Evolutionary conservation across 2,888 invertebrate species (phyloP), one percentile per base, ranked within the genome.

Genomic region (Sympetrum striolatum): DNA sequence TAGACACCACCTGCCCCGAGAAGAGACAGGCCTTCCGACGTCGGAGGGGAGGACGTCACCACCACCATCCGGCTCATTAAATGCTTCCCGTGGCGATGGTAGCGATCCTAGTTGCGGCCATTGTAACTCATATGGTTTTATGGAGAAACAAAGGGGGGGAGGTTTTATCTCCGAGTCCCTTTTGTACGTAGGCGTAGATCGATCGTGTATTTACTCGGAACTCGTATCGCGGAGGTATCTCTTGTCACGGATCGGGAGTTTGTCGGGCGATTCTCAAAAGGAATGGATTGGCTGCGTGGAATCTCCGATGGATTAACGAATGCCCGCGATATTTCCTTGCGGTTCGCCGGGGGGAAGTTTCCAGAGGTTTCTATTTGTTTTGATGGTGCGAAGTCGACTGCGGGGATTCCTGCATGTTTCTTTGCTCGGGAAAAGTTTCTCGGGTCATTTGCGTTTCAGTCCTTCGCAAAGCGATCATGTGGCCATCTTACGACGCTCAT

Each of bases 81-180:
- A 82, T 82, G 94, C 94, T 95, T 95, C 94, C 94, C 94, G 94
- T 94, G 93, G 94, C 94, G 94, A 95, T 94, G 95, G 95, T 95
- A 95, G 95, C 95, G 82, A 25, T 82, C 58, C 82, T 31, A 39
- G 35, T 35, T 35, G 82, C 31, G 15, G 58, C 35, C 53, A 58
- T 18, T 58, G 22, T 31, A 82, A 82, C 58, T 58, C 53, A 53
- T 58, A 73, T 3, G 25, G 73, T 73, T 73, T 73, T 31, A 14
- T 31, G 15, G 73, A 73, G 73, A 73, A 73, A 73, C 73, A 73
- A 25, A 73, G 25, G 73, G 25, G 3, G 18, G 73, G 31, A 73
- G 31, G 31, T 73, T 10, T 73, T 31, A 31, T 31, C 73, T 25
- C 73, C 73, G 10, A 10, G 31, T 25, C 73, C 25, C 73, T 73